Conservation (phyloP, 2,113 vertebrate species). For the Epinephelus lanceolatus region DNA sequence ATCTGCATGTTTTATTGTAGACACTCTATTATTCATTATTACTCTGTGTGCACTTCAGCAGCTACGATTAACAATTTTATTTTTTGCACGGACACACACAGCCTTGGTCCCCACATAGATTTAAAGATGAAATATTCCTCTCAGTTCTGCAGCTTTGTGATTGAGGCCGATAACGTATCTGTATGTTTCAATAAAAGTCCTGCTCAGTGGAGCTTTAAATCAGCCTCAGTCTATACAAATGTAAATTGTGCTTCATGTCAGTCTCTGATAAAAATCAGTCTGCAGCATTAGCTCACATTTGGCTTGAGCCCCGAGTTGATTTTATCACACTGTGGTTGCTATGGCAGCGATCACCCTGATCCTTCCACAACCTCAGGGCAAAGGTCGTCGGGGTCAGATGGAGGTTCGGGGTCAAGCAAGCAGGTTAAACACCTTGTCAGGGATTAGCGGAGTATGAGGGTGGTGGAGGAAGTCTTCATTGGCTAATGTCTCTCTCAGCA, state of each 20-base stretch:
- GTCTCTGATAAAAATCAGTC: conserved; percentile 59
- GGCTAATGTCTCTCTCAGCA: conserved; percentile 65
- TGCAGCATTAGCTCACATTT: conserved; percentile 47
- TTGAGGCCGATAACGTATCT: conserved; percentile 8
- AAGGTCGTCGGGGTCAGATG: conserved; percentile 74
- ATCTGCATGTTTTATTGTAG: too few relatives aligned
- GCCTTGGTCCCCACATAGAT: background rate
- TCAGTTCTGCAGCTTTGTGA: background rate
- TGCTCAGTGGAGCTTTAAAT: conserved; percentile 35
- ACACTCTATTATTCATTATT: too few relatives aligned
- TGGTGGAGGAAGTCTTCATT: conserved; percentile 74
- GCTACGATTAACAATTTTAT: background rate
- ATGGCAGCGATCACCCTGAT: conserved; percentile 47
- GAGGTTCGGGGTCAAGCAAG: conserved; percentile 73
- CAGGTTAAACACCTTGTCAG: conserved; percentile 84
- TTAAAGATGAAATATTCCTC: background rate
- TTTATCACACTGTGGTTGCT: conserved; percentile 60
- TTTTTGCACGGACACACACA: background rate
- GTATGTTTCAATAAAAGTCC: background rate
- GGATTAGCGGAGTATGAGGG: conserved; percentile 71
- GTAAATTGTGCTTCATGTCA: conserved; percentile 22
- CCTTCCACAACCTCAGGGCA: conserved; percentile 61
- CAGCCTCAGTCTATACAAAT: conserved; percentile 17
- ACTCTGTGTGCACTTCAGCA: background rate
- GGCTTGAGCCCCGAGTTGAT: conserved; percentile 43